Conservation (phyloP, 2,113 vertebrate genomes). For the Cnemophilus loriae region DNA sequence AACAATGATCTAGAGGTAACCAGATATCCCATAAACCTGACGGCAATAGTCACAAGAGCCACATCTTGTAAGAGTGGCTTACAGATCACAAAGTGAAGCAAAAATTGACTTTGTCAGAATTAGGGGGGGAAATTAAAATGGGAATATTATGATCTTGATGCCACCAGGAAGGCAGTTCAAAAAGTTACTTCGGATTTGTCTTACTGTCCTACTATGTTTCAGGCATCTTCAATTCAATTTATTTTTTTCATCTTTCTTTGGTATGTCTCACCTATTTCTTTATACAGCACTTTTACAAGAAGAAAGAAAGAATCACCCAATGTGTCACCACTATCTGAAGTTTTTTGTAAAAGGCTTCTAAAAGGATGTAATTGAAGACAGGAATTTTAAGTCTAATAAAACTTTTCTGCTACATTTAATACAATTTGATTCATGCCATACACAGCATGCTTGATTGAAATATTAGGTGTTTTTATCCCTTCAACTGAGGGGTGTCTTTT, state of each 20-base stretch:
- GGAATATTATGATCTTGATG: not conserved
- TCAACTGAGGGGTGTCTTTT: not conserved
- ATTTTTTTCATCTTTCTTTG: not conserved
- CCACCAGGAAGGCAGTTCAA: not conserved
- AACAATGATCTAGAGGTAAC: not conserved
- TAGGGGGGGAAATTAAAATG: accelerated
- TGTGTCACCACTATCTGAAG: not conserved
- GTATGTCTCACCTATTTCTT: not conserved
- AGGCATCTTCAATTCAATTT: not conserved
- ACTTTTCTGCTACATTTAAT: not conserved
- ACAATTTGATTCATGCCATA: not conserved
- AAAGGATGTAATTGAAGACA: not conserved
- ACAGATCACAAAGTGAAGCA: not conserved
- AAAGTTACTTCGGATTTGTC: not conserved
- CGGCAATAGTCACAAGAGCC: not conserved
- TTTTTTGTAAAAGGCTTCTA: not conserved
- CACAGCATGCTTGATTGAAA: not conserved
- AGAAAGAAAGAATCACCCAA: not conserved
- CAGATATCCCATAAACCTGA: not conserved
- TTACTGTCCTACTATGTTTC: not conserved
- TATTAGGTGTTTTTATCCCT: not conserved
- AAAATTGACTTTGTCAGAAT: not conserved
- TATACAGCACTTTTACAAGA: not conserved
- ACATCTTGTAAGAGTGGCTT: not conserved
- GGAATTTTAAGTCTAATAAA: not conserved